These are phyloP conservation scores for Dasyurus viverrinus DNA, from an alignment of 2,113 vertebrate species.

Conservation along the genomic window DNA sequence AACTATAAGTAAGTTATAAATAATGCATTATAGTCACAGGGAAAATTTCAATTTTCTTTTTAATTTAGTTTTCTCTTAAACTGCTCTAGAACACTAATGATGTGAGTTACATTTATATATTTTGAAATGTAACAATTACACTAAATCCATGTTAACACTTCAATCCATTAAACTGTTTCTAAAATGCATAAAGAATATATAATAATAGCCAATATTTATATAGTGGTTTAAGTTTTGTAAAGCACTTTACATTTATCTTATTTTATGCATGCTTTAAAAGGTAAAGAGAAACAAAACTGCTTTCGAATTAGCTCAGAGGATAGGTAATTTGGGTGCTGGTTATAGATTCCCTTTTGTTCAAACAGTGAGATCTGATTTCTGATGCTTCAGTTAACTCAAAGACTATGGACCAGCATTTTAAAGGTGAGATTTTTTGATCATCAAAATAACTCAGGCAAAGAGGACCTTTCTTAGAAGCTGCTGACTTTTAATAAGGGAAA, in stretches of 20 bases:
- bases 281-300: conserved; percentile 28
- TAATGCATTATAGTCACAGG: conserved; percentile 1
- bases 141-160: conserved; percentile 10
- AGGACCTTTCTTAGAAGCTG: conserved; percentile 47
- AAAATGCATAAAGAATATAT: not conserved
- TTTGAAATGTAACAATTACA: conserved; percentile 28
- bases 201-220: not conserved
- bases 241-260: not conserved
- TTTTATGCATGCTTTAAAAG: not conserved
- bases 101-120: conserved; percentile 12
- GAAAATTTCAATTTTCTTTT: conserved; percentile 27
- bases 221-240: not conserved
- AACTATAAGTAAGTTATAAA: not conserved
- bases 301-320: conserved; percentile 15
- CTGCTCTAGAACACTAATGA: conserved; percentile 32
- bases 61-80: conserved; percentile 28
- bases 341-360: not conserved
- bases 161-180: conserved; percentile 21
- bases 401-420: conserved; percentile 49
- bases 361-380: conserved; percentile 37
- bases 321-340: conserved; percentile 15
- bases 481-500: conserved; percentile 64
- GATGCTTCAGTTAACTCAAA: conserved; percentile 29
- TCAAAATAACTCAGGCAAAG: conserved; percentile 58
- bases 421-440: conserved; percentile 66